These are phyloP conservation scores for Brachystomella parvula DNA, from an alignment of 1,140 invertebrate species.

Conservation along the genomic window DNA sequence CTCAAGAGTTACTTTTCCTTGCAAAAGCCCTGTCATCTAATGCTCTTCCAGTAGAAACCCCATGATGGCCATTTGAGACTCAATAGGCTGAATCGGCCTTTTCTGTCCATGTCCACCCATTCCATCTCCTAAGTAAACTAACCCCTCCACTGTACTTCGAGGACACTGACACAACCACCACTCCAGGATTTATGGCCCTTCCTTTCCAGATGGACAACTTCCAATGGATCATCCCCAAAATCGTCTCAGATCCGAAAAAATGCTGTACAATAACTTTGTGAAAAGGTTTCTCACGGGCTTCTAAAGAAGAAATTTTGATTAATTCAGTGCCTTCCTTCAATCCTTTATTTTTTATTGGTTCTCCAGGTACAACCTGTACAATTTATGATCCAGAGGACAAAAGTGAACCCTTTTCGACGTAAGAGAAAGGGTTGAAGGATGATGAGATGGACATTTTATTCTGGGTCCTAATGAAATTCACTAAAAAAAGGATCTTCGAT, in stretches of 20 bases:
- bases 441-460: not conserved
- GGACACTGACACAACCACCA: not conserved
- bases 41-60: too few species aligned
- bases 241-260: not conserved
- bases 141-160: too few species aligned
- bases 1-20: too few species aligned
- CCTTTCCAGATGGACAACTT: not conserved
- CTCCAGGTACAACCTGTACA: conserved; percentile 4
- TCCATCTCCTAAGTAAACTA: too few species aligned
- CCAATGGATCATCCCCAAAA: conserved; percentile 1
- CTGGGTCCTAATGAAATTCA: not conserved
- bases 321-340: not conserved
- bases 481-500: not conserved
- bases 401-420: not conserved
- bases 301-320: too few species aligned
- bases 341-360: not conserved
- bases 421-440: conserved; percentile 1
- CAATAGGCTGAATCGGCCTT: too few species aligned
- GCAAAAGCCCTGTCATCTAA: too few species aligned
- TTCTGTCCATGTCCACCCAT: too few species aligned
- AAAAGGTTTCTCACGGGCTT: too few species aligned
- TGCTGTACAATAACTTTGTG: too few species aligned
- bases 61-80: too few species aligned
- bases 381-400: not conserved
- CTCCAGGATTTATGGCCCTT: not conserved